A percentile compares a stretch with the other conserved stretches of the same genome.
Conservation (phyloP, 2,113 vertebrate species). For the Mesocricetus auratus region DNA sequence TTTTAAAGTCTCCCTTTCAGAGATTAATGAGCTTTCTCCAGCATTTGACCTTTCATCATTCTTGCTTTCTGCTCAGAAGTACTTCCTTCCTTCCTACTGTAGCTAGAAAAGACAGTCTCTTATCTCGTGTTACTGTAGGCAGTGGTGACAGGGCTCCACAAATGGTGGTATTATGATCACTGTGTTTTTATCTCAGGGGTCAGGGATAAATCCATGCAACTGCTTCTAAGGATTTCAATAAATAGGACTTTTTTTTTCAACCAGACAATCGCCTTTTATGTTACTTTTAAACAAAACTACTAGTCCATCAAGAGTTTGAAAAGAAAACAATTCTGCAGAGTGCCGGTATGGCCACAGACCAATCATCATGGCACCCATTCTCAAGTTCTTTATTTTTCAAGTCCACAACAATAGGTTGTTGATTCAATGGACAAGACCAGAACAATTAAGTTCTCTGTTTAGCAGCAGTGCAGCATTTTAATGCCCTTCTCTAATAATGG, state of each 20-base stretch:
- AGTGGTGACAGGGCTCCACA: slow-evolving; percentile 82
- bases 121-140: slow-evolving; percentile 85
- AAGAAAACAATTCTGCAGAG: slow-evolving; percentile 94
- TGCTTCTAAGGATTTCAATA: slow-evolving; percentile 91
- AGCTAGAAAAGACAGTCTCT: slow-evolving; percentile 83
- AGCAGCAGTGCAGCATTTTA: slow-evolving; percentile 95
- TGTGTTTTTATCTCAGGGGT: slow-evolving; percentile 89
- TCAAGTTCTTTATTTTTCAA: slow-evolving; percentile 95
- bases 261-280: slow-evolving; percentile 95
- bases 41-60: slow-evolving; percentile 85
- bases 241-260: slow-evolving; percentile 88
- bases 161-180: slow-evolving; percentile 88
- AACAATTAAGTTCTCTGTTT: slow-evolving; percentile 99
- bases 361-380: slow-evolving; percentile 97
- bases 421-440: slow-evolving; percentile 99
- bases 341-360: slow-evolving; percentile 94
- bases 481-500: slow-evolving; percentile 97
- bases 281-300: slow-evolving; percentile 94
- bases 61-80: slow-evolving; percentile 87
- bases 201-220: slow-evolving; percentile 90
- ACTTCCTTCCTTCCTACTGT: slow-evolving; percentile 84
- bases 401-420: slow-evolving; percentile 99
- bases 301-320: slow-evolving; percentile 96
- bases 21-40: slow-evolving; percentile 82
- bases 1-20: slow-evolving; percentile 79